Evolutionary conservation across 2,797 vertebrate genomes (phyloP).

Genomic region (Centropyge bicolor): DNA sequence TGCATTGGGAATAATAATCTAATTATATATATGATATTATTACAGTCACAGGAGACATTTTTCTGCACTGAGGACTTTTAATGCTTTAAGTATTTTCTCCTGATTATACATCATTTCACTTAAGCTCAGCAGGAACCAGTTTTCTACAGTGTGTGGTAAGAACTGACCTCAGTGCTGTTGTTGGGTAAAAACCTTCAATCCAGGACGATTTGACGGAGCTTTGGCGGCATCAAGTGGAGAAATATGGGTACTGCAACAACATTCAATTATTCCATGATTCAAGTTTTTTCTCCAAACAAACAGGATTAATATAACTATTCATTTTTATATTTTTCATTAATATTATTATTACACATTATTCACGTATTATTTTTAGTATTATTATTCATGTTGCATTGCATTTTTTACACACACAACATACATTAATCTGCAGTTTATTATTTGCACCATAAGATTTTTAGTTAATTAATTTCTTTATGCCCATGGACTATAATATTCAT

Average conservation of each 20-base stretch:
- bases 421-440: neutral
- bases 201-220: slow-evolving; percentile 44
- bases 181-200: slow-evolving; percentile 70
- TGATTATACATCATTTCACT: neutral
- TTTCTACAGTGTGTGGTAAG: too few relatives aligned
- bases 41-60: neutral
- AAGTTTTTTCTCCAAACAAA: neutral
- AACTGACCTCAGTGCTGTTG: slow-evolving; percentile 51
- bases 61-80: neutral
- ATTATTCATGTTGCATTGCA: neutral
- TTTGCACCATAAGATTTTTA: neutral
- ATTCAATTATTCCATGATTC: neutral
- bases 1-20: neutral
- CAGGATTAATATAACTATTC: neutral
- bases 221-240: slow-evolving; percentile 64
- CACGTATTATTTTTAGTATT: neutral
- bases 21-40: neutral
- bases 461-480: neutral
- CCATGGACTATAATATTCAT: neutral
- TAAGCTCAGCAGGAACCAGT: neutral
- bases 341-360: neutral
- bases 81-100: neutral
- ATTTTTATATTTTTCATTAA: too few relatives aligned
- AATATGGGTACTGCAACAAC: slow-evolving; percentile 6
- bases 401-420: neutral